phyloP scores from a whole-genome alignment of 2,888 invertebrate species.

The Paralinhomoeus sp. region DNA sequence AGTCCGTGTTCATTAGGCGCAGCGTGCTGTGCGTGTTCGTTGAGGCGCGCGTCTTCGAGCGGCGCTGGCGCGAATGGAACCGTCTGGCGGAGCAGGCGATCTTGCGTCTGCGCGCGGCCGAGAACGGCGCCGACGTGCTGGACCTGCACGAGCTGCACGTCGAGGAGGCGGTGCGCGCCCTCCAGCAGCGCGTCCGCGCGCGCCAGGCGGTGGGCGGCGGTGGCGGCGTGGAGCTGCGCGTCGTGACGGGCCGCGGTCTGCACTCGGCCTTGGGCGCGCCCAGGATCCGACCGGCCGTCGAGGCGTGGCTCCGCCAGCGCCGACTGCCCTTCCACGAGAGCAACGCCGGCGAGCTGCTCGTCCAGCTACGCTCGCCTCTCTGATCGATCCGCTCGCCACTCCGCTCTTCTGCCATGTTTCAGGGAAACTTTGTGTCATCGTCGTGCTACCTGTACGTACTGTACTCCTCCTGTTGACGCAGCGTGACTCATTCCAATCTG shows the following conservation, averaged over 20 bases:
- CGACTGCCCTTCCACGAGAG: neutral
- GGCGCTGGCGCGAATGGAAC: no score
- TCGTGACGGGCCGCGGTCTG: conserved; percentile 2
- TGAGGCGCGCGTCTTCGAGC: no score
- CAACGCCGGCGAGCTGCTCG: neutral
- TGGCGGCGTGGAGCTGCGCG: neutral
- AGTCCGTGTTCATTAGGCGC: no score
- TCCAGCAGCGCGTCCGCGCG: neutral
- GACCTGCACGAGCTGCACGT: conserved; percentile 4
- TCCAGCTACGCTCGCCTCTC: no score
- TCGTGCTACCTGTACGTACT: no score
- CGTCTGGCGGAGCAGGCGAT: neutral
- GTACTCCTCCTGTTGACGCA: no score
- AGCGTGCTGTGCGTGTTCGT: no score
- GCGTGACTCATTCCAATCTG: no score
- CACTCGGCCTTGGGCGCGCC: neutral
- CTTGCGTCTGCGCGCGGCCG: no score
- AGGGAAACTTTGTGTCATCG: no score
- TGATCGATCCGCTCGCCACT: no score
- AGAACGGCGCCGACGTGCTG: neutral
- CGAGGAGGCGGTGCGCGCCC: conserved; percentile 1
- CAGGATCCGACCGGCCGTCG: conserved; percentile 2
- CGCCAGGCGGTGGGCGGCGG: neutral
- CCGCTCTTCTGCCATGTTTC: no score
- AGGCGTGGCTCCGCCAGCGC: neutral